These are phyloP conservation scores for Pristionchus maxplancki DNA, from an alignment of 2,888 invertebrate genomes.

Conservation along the genomic window DNA sequence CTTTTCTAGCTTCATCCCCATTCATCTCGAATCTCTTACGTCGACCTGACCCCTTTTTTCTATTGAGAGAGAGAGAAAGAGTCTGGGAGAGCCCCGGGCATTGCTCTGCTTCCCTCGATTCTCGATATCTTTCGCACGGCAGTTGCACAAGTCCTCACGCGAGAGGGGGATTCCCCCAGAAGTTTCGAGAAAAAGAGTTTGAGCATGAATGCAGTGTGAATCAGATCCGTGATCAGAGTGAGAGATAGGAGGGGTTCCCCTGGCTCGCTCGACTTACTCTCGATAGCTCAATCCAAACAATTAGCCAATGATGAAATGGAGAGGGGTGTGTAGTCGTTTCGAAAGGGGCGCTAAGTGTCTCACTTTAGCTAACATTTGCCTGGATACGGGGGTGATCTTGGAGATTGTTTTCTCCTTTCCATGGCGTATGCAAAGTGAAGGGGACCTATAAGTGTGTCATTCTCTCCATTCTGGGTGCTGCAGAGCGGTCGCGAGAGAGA, in stretches of 20 bases:
- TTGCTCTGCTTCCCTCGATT: not conserved
- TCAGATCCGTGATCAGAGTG: constrained; percentile 23
- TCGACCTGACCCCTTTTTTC: not conserved
- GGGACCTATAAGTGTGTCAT: not conserved
- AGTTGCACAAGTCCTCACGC: constrained; percentile 15
- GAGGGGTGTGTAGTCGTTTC: not conserved
- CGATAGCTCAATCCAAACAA: constrained; percentile 27
- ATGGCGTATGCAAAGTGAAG: not conserved
- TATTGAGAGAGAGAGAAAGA: not conserved
- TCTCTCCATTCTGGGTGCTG: not conserved
- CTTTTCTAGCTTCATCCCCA: not conserved
- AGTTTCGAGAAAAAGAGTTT: constrained; percentile 23
- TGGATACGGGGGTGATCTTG: not conserved
- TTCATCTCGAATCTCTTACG: not conserved
- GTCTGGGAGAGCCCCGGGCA: not conserved
- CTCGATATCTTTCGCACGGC: constrained; percentile 11
- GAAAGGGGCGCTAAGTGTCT: not conserved
- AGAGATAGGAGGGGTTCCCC: constrained; percentile 27
- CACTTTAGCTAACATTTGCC: not conserved
- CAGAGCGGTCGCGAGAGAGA: not conserved
- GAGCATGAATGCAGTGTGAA: not conserved
- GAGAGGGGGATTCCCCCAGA: constrained; percentile 37
- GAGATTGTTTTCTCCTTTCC: not conserved
- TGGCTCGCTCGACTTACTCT: not conserved
- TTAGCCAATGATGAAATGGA: not conserved